A percentile compares a stretch with the other conserved stretches of the same genome.
Conservation (phyloP, 1,140 invertebrate species). For the Druon quercuslanigerum region DNA sequence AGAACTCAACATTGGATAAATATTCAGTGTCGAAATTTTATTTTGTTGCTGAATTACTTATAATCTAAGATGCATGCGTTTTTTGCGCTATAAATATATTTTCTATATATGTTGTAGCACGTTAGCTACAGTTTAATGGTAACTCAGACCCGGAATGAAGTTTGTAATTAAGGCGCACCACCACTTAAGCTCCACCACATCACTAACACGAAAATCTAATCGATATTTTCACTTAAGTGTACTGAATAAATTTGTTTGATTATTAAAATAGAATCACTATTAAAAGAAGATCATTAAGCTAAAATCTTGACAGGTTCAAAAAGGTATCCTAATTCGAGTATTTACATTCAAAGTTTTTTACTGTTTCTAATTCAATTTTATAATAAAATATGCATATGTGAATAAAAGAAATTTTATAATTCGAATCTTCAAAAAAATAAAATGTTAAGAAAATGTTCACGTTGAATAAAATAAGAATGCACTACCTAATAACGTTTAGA, state of each 20-base stretch:
- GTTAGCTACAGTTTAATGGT: constrained; percentile 3
- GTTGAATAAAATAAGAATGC: too few relatives aligned
- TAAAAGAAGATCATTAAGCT: neutral
- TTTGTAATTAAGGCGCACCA: constrained; percentile 25
- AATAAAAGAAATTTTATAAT: neutral
- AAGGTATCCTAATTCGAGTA: too few relatives aligned
- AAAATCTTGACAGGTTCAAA: neutral
- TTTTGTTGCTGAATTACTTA: neutral
- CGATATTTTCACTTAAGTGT: constrained; percentile 23
- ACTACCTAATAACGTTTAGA: too few relatives aligned
- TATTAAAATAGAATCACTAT: constrained; percentile 16
- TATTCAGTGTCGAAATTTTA: neutral
- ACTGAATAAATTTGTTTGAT: neutral
- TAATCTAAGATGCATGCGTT: neutral
- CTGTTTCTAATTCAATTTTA: too few relatives aligned
- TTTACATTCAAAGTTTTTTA: too few relatives aligned
- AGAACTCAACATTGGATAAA: too few relatives aligned
- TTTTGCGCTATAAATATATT: neutral
- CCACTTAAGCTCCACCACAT: neutral
- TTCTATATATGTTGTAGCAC: neutral
- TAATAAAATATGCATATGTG: neutral
- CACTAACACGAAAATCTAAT: constrained; percentile 1
- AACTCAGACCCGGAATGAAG: constrained; percentile 5
- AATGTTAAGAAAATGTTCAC: too few relatives aligned
- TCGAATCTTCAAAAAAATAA: too few relatives aligned